Conservation (phyloP, 2,888 invertebrate species). For the Chrysomela aeneicollis region DNA sequence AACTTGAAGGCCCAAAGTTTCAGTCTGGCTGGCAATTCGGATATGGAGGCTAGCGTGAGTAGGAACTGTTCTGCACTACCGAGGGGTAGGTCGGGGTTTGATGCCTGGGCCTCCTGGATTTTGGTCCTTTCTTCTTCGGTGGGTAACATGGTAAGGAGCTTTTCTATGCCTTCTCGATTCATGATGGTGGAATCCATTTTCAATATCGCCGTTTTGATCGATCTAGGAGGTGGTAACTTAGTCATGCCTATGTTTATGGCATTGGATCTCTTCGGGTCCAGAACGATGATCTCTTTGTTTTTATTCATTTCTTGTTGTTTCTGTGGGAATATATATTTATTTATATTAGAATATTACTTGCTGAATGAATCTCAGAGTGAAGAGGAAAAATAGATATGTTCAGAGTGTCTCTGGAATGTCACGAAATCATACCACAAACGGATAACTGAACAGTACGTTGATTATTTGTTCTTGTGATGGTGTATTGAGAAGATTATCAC, state of each 20-base stretch:
- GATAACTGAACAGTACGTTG: too few species aligned
- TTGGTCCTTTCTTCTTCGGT: constrained; percentile 93
- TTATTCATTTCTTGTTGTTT: constrained; percentile 85
- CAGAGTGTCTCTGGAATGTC: too few species aligned
- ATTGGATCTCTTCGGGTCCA: constrained; percentile 97
- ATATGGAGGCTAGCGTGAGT: constrained; percentile 94
- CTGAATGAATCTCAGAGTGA: neutral
- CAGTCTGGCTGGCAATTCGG: constrained; percentile 90
- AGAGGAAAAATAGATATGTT: neutral
- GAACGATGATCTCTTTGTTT: constrained; percentile 90
- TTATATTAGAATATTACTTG: neutral
- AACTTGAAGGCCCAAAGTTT: constrained; percentile 98
- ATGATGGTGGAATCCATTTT: constrained; percentile 99
- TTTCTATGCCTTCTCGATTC: constrained; percentile 98
- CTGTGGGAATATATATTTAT: constrained; percentile 58
- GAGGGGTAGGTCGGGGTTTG: constrained; percentile 87
- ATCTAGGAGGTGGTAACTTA: constrained; percentile 94
- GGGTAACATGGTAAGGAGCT: constrained; percentile 96
- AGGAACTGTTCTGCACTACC: constrained; percentile 99
- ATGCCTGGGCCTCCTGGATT: constrained; percentile 94
- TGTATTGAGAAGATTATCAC: too few species aligned
- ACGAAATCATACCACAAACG: too few species aligned
- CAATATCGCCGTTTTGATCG: constrained; percentile 97
- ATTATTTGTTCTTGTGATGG: too few species aligned
- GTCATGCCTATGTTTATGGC: constrained; percentile 99